Evolutionary conservation across 2,113 vertebrate genomes (phyloP).

Genomic region (Megaptera novaeangliae): DNA sequence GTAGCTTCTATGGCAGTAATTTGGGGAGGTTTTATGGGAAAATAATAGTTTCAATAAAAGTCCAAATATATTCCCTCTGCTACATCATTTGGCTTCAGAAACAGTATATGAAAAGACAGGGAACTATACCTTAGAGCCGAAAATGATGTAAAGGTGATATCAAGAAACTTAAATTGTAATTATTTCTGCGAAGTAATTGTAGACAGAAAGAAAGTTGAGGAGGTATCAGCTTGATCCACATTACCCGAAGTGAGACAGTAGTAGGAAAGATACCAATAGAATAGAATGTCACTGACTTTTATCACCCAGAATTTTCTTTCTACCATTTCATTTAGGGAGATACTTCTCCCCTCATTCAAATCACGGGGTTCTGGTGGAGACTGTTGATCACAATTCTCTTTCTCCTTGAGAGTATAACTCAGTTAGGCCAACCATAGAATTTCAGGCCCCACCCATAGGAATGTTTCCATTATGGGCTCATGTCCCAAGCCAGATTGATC

Average conservation of each 20-base stretch:
- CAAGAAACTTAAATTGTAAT: background rate
- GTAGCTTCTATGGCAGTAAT: background rate
- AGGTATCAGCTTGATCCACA: background rate
- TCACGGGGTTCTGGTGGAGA: background rate
- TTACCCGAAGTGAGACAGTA: background rate
- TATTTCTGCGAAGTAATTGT: background rate
- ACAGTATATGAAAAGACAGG: background rate
- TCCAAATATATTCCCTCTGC: background rate
- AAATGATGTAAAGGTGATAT: background rate
- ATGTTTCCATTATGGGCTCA: background rate
- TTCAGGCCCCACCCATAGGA: background rate
- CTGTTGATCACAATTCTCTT: background rate
- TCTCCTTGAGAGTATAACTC: background rate
- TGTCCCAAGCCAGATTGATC: background rate
- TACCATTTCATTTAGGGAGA: background rate
- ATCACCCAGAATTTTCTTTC: background rate
- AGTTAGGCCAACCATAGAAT: background rate
- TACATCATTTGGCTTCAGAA: background rate
- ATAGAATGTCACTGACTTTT: background rate
- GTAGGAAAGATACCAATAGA: background rate
- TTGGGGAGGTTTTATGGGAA: background rate
- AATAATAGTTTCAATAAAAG: background rate
- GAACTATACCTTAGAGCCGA: background rate
- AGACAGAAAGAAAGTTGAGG: background rate
- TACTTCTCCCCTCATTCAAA: background rate